Conservation (phyloP, 2,797 vertebrate species). For the Gallinago solitaria region DNA sequence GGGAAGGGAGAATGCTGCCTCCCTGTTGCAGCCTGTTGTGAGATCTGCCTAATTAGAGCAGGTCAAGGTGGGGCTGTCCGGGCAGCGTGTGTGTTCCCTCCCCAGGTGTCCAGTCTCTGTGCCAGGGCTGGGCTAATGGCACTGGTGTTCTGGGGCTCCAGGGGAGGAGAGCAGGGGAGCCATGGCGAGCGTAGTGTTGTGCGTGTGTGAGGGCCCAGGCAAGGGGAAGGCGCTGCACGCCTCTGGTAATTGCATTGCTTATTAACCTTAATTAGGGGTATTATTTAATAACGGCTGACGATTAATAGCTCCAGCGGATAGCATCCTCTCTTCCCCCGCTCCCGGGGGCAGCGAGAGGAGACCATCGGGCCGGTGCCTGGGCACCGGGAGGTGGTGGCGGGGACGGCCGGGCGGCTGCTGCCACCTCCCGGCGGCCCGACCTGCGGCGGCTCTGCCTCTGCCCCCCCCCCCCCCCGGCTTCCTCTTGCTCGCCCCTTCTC, state of each 20-base stretch:
- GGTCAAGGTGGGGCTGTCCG: neutral
- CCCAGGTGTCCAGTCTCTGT: fast-evolving
- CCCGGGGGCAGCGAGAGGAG: neutral
- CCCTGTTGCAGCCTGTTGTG: neutral
- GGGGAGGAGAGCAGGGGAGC: neutral
- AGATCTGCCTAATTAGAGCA: neutral
- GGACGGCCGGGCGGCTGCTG: slow-evolving; percentile 34
- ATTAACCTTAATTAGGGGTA: neutral
- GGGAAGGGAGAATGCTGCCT: neutral
- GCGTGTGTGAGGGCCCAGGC: neutral
- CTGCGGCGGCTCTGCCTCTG: too few species aligned
- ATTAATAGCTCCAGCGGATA: neutral
- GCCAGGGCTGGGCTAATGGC: neutral
- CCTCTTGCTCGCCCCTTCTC: too few species aligned
- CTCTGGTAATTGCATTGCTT: neutral
- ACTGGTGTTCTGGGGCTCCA: neutral
- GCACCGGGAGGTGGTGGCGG: neutral
- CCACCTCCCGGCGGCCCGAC: slow-evolving; percentile 47
- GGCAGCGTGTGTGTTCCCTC: fast-evolving
- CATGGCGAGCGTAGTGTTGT: neutral
- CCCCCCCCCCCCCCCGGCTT: neutral
- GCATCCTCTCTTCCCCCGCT: neutral
- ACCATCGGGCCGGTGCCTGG: neutral
- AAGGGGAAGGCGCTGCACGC: neutral
- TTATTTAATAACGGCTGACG: neutral